phyloP scores from a whole-genome alignment of 2,797 vertebrate species.

The Limnodromus scolopaceus region DNA sequence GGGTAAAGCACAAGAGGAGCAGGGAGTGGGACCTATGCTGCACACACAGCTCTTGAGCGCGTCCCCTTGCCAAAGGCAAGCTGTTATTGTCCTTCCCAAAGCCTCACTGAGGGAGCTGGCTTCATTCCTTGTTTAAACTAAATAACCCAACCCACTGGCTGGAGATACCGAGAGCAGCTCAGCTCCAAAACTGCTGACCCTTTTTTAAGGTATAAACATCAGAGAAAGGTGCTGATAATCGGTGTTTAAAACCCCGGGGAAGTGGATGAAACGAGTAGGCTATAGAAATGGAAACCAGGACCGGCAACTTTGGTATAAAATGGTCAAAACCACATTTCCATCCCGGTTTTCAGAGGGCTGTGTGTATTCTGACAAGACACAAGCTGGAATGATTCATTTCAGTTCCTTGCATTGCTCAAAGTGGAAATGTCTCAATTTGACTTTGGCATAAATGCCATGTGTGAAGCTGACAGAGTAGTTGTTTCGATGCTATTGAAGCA shows the following conservation, averaged over 20 bases:
- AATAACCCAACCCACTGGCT: not conserved
- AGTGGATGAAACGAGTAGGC: not conserved
- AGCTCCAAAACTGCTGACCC: not conserved
- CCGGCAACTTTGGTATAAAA: not conserved
- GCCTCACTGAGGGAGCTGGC: not conserved
- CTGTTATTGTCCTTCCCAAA: not conserved
- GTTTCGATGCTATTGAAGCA: not conserved
- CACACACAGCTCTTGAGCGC: accelerated
- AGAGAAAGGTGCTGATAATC: not conserved
- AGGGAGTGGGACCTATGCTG: accelerated
- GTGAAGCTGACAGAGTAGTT: not conserved
- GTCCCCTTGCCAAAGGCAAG: not conserved
- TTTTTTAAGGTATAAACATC: not conserved
- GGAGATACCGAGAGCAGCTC: not conserved
- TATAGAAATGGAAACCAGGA: not conserved
- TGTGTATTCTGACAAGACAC: conserved; percentile 14
- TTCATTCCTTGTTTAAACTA: not conserved
- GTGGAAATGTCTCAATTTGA: conserved; percentile 18
- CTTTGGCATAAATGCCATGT: not conserved
- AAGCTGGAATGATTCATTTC: conserved; percentile 3
- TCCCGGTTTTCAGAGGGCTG: not conserved
- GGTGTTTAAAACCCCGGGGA: not conserved
- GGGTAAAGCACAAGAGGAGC: accelerated
- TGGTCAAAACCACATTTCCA: not conserved
- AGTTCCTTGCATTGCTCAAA: conserved; percentile 22